Evolutionary conservation across 1,140 invertebrate genomes (phyloP).

Genomic region (Eciton burchellii): DNA sequence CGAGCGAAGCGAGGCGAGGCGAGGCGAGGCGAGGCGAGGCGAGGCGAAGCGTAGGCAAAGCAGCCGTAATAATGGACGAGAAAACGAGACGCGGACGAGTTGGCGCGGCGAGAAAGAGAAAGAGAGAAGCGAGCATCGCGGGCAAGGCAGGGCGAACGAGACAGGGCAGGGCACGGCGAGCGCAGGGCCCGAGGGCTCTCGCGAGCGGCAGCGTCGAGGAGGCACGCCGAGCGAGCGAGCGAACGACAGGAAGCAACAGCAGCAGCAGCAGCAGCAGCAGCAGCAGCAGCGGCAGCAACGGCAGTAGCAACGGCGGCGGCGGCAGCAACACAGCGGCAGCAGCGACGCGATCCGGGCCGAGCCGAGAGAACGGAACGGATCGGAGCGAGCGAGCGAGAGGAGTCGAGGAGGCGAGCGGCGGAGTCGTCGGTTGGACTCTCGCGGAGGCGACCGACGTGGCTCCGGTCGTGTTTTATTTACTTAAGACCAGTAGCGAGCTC

Average conservation of each 20-base stretch:
- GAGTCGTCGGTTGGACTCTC: slow-evolving; percentile 58
- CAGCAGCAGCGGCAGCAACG: slow-evolving; percentile 58
- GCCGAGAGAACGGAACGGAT: slow-evolving; percentile 24
- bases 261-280: not conserved
- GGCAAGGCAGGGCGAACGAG: slow-evolving; percentile 8
- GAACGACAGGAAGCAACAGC: slow-evolving; percentile 66
- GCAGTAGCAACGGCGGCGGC: slow-evolving; percentile 27
- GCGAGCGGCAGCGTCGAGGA: slow-evolving; percentile 14
- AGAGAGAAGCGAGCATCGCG: slow-evolving; percentile 37
- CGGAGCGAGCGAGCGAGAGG: slow-evolving; percentile 31
- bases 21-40: slow-evolving; percentile 79
- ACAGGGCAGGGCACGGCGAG: slow-evolving; percentile 28
- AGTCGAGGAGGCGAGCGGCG: too few relatives aligned
- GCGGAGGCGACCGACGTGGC: slow-evolving; percentile 80
- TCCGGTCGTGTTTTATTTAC: slow-evolving; percentile 85
- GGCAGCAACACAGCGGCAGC: slow-evolving; percentile 48
- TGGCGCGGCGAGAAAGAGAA: slow-evolving; percentile 42
- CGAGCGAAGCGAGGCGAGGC: slow-evolving; percentile 65
- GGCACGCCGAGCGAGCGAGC: slow-evolving; percentile 21
- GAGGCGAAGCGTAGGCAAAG: slow-evolving; percentile 77
- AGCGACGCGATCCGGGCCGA: slow-evolving; percentile 3
- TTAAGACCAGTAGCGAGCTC: slow-evolving; percentile 85
- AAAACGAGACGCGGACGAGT: slow-evolving; percentile 74
- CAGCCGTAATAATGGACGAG: slow-evolving; percentile 81
- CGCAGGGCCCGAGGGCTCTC: slow-evolving; percentile 47